A percentile compares a stretch with the other conserved stretches of the same genome.
phyloP scores from a whole-genome alignment of 2,113 vertebrate species.

The Isurus oxyrinchus region DNA sequence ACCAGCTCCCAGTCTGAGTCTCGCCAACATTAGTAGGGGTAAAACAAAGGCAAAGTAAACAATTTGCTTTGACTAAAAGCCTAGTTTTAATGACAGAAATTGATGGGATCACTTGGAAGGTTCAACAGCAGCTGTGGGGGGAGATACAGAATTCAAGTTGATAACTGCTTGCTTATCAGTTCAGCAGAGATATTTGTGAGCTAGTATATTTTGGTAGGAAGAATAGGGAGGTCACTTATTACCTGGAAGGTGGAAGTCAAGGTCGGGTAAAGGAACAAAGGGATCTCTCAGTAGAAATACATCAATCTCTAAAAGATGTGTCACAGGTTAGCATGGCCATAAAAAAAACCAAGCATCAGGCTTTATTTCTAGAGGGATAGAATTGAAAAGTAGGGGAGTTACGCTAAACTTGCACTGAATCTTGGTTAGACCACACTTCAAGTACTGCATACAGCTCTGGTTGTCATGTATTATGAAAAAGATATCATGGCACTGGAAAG shows the following conservation, averaged over 20 bases:
- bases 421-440: no score
- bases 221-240: background rate
- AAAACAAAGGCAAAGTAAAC: background rate
- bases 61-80: background rate
- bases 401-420: background rate
- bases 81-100: background rate
- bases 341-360: background rate
- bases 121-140: background rate
- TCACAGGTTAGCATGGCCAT: background rate
- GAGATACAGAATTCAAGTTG: background rate
- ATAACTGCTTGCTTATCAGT: background rate
- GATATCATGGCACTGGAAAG: no score
- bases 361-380: background rate
- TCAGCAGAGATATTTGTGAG: background rate
- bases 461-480: no score
- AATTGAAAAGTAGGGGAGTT: background rate
- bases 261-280: background rate
- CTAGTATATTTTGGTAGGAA: background rate
- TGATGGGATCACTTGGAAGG: background rate
- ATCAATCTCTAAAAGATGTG: background rate
- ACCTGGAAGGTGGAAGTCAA: background rate
- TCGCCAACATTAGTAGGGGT: background rate
- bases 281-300: background rate
- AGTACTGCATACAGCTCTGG: no score
- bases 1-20: background rate